phyloP scores from a whole-genome alignment of 2,888 invertebrate species.

The Thelaira solivaga region DNA sequence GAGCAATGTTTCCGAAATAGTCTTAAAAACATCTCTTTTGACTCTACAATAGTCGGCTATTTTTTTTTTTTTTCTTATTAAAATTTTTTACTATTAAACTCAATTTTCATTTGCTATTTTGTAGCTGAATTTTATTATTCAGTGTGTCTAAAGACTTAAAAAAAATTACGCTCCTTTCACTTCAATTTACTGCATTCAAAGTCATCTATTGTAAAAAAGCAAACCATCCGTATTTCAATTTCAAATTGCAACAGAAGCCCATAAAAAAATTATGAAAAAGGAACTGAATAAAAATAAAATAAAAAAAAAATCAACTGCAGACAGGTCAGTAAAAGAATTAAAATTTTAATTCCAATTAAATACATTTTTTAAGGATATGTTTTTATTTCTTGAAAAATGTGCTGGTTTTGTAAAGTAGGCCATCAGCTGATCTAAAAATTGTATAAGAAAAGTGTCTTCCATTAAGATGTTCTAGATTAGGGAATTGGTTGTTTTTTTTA shows the following conservation, averaged over 20 bases:
- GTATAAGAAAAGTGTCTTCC: conserved; percentile 43
- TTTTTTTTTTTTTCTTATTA: too few relatives aligned
- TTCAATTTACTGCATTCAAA: neutral
- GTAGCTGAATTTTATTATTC: too few relatives aligned
- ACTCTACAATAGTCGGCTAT: too few relatives aligned
- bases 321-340: neutral
- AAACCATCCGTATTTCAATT: conserved; percentile 19
- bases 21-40: too few relatives aligned
- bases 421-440: neutral
- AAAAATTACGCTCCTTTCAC: neutral
- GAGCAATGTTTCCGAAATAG: too few relatives aligned
- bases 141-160: too few relatives aligned
- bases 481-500: too few relatives aligned
- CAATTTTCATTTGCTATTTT: too few relatives aligned
- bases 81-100: too few relatives aligned
- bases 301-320: neutral
- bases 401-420: neutral
- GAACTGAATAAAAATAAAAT: neutral
- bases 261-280: neutral
- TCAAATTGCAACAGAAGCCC: conserved; percentile 44
- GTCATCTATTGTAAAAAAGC: neutral
- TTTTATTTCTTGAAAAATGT: neutral
- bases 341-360: neutral
- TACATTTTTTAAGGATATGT: neutral
- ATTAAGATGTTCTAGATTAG: too few relatives aligned